Evolutionary conservation across 2,888 invertebrate species (phyloP).

Genomic region (Plebejus anna): DNA sequence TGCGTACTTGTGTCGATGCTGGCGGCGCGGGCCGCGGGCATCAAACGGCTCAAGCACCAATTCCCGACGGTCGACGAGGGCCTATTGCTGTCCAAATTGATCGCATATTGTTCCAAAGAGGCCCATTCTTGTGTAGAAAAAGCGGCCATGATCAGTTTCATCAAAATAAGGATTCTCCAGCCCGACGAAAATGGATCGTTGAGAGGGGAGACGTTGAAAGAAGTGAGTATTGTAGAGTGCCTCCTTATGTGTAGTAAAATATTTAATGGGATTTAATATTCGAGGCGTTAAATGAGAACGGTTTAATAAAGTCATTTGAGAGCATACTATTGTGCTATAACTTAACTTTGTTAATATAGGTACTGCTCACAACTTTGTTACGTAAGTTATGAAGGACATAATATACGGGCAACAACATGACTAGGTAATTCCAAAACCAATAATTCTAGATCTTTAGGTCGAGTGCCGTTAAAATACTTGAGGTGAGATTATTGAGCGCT

Average conservation of each 20-base stretch:
- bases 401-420: too few relatives aligned
- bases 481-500: slow-evolving; percentile 20
- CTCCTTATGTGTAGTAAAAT: not conserved
- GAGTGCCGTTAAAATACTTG: slow-evolving; percentile 12
- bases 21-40: slow-evolving; percentile 93
- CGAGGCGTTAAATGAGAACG: not conserved
- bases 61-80: slow-evolving; percentile 95
- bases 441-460: not conserved
- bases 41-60: slow-evolving; percentile 90
- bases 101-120: slow-evolving; percentile 95
- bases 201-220: slow-evolving; percentile 87
- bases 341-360: not conserved
- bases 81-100: slow-evolving; percentile 92
- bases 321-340: not conserved
- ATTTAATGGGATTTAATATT: not conserved
- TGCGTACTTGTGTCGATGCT: slow-evolving; percentile 95
- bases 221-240: slow-evolving; percentile 73
- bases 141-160: slow-evolving; percentile 96
- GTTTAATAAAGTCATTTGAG: not conserved
- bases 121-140: slow-evolving; percentile 96
- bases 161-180: slow-evolving; percentile 92
- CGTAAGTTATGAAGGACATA: not conserved
- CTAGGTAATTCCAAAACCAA: too few relatives aligned
- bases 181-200: slow-evolving; percentile 91
- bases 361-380: not conserved